phyloP scores from a whole-genome alignment of 2,888 invertebrate genomes.

The Pseudeuparius sepicola region DNA sequence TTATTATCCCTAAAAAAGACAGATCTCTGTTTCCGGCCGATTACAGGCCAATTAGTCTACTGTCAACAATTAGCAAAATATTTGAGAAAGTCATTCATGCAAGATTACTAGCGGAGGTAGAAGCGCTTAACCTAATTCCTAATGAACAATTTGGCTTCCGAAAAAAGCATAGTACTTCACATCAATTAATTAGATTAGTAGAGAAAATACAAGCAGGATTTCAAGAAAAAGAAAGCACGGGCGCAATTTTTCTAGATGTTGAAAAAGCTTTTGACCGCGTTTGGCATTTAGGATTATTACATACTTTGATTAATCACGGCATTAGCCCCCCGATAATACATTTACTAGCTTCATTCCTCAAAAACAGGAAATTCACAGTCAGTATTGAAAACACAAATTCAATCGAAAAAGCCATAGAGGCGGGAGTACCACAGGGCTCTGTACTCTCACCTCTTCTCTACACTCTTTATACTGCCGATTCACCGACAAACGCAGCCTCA shows the following conservation, averaged over 20 bases:
- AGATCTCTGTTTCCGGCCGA: too few relatives aligned
- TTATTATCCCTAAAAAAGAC: too few relatives aligned
- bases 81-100: too few relatives aligned
- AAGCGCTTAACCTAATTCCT: neutral
- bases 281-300: too few relatives aligned
- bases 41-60: too few relatives aligned
- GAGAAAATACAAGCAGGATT: slow-evolving; percentile 23
- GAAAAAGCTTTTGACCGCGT: neutral
- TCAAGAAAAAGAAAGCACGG: slow-evolving; percentile 11
- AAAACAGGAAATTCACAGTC: too few relatives aligned
- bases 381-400: too few relatives aligned
- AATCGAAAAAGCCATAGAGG: slow-evolving; percentile 8
- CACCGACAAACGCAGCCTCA: neutral
- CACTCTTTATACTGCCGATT: slow-evolving; percentile 6
- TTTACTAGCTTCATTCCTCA: too few relatives aligned
- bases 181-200: slow-evolving; percentile 26
- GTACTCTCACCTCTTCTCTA: slow-evolving; percentile 18
- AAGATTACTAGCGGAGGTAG: too few relatives aligned
- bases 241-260: slow-evolving; percentile 1
- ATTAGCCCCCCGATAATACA: too few relatives aligned
- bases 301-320: too few relatives aligned
- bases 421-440: slow-evolving; percentile 21
- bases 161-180: slow-evolving; percentile 25
- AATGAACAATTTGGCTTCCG: slow-evolving; percentile 26
- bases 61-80: too few relatives aligned